These are phyloP conservation scores for Beaufortia kweichowensis DNA, from an alignment of 2,113 vertebrate species.

Conservation along the genomic window DNA sequence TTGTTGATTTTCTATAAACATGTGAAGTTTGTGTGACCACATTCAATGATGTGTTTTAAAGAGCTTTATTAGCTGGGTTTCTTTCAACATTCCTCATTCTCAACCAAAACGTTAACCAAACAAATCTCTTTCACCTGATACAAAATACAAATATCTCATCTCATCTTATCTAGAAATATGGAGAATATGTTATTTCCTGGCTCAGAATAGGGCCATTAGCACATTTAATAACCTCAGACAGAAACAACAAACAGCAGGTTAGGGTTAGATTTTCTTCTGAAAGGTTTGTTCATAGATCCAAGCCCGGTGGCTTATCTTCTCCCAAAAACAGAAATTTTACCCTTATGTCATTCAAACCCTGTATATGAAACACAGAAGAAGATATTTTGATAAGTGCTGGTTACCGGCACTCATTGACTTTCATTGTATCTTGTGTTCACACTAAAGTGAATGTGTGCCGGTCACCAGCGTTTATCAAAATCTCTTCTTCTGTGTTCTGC, in stretches of 20 bases:
- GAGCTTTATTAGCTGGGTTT: background rate
- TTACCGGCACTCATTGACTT: too few relatives aligned
- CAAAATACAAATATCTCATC: background rate
- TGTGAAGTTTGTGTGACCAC: background rate
- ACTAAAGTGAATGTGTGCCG: too few relatives aligned
- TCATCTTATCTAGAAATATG: background rate
- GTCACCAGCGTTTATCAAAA: too few relatives aligned
- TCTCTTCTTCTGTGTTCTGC: too few relatives aligned
- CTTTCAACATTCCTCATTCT: constrained; percentile 2
- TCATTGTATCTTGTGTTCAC: too few relatives aligned
- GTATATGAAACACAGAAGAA: too few relatives aligned
- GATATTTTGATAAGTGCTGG: too few relatives aligned
- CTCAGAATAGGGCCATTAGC: background rate
- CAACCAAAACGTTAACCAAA: constrained; percentile 2
- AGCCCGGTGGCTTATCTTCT: background rate
- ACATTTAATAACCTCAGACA: constrained; percentile 19
- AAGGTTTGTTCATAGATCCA: background rate
- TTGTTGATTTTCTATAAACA: background rate
- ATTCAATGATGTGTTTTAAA: constrained; percentile 18
- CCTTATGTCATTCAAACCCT: too few relatives aligned
- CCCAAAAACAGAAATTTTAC: too few relatives aligned
- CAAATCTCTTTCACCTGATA: constrained; percentile 3
- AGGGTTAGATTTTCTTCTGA: background rate
- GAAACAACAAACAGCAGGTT: background rate
- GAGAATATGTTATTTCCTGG: background rate